These are phyloP conservation scores for Galerucella nymphaeae DNA, from an alignment of 2,888 invertebrate species.

Conservation along the genomic window DNA sequence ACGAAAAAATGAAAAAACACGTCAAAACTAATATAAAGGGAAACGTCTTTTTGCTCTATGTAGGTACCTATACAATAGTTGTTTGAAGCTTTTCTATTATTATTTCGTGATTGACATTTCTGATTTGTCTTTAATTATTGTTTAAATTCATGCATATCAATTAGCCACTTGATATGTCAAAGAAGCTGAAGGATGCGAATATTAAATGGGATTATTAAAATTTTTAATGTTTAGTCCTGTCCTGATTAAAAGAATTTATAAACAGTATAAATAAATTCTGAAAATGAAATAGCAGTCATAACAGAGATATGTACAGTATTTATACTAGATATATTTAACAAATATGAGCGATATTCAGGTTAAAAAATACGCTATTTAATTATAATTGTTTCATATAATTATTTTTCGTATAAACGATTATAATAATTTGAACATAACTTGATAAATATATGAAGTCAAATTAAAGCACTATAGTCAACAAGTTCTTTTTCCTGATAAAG, in stretches of 20 bases:
- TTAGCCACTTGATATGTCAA: too few species aligned
- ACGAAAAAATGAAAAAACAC: too few species aligned
- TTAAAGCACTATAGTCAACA: background rate
- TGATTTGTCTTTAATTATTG: too few species aligned
- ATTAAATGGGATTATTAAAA: too few species aligned
- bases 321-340: constrained; percentile 2
- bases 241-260: constrained; percentile 2
- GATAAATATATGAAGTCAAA: background rate
- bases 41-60: too few species aligned
- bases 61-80: too few species aligned
- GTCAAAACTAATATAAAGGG: too few species aligned
- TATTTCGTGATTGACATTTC: too few species aligned
- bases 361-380: constrained; percentile 10
- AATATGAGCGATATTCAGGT: constrained; percentile 12
- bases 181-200: too few species aligned
- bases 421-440: background rate
- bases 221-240: background rate
- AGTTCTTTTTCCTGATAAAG: too few species aligned
- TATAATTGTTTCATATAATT: constrained; percentile 18
- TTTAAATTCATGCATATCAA: too few species aligned
- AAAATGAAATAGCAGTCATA: constrained; percentile 29
- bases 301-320: constrained; percentile 25
- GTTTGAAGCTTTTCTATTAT: too few species aligned
- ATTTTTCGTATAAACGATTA: constrained; percentile 17
- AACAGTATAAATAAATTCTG: constrained; percentile 5